phyloP scores from a whole-genome alignment of 2,888 invertebrate species.

The Tryphoninae sp. region DNA sequence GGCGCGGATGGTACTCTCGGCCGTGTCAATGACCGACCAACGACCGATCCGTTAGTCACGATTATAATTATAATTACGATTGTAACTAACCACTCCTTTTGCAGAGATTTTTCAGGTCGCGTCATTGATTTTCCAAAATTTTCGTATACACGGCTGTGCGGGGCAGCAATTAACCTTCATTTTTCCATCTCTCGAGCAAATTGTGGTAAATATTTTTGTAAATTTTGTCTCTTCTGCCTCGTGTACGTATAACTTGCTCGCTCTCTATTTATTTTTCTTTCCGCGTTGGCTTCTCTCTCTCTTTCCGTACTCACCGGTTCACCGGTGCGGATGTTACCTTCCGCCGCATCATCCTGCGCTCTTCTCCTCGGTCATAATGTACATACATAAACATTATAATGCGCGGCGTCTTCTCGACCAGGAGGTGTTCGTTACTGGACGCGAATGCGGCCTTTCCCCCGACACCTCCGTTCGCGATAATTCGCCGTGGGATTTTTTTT shows the following conservation, averaged over 20 bases:
- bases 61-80: too few relatives aligned
- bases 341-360: neutral
- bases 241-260: neutral
- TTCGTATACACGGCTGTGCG: neutral
- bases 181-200: slow-evolving; percentile 34
- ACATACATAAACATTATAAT: neutral
- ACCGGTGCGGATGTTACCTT: neutral
- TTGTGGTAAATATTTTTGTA: slow-evolving; percentile 27
- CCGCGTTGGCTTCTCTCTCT: neutral
- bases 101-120: too few relatives aligned
- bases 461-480: slow-evolving; percentile 15
- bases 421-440: slow-evolving; percentile 51
- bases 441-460: slow-evolving; percentile 27
- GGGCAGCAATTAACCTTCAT: neutral
- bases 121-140: too few relatives aligned
- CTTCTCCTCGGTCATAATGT: slow-evolving; percentile 3
- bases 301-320: neutral
- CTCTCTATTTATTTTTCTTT: slow-evolving; percentile 26
- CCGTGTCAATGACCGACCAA: too few relatives aligned
- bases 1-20: too few relatives aligned
- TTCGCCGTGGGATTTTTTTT: slow-evolving; percentile 39
- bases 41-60: too few relatives aligned
- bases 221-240: slow-evolving; percentile 25
- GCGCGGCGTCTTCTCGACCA: slow-evolving; percentile 3
- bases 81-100: too few relatives aligned